A percentile compares a stretch with the other conserved stretches of the same genome.
Evolutionary conservation across 2,888 invertebrate species (phyloP).

Genomic region (Zootermopsis nevadensis): DNA sequence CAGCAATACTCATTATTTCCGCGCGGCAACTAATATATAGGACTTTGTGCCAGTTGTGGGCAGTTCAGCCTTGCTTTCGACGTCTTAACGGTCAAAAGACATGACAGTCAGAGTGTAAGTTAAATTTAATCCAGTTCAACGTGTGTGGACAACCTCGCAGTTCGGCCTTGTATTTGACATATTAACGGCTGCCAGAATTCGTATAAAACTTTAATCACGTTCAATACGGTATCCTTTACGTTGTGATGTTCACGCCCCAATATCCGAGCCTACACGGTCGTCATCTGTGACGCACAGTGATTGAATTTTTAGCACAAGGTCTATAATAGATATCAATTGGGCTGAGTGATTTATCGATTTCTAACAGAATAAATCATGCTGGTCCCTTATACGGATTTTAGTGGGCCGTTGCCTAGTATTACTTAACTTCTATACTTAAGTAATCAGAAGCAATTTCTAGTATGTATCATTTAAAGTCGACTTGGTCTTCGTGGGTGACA

Average conservation of each 20-base stretch:
- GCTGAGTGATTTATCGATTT: neutral
- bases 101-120: neutral
- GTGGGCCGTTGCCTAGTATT: too few relatives aligned
- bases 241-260: neutral
- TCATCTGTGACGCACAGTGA: neutral
- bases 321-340: neutral
- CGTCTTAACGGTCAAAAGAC: neutral
- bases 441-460: neutral
- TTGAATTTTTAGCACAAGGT: neutral
- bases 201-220: slow-evolving; percentile 19
- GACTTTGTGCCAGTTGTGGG: neutral
- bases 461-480: too few relatives aligned
- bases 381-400: neutral
- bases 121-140: neutral
- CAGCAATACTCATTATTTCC: too few relatives aligned
- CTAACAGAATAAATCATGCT: neutral
- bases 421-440: too few relatives aligned
- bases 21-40: too few relatives aligned
- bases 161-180: slow-evolving; percentile 31
- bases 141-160: neutral
- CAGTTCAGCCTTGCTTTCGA: neutral
- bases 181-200: slow-evolving; percentile 16
- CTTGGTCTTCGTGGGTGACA: too few relatives aligned
- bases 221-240: neutral
- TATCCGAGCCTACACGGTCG: neutral